Percentiles rank a stretch among this genome's conserved stretches.
phyloP scores from a whole-genome alignment of 2,888 invertebrate genomes.

The Trichacis sp. region DNA sequence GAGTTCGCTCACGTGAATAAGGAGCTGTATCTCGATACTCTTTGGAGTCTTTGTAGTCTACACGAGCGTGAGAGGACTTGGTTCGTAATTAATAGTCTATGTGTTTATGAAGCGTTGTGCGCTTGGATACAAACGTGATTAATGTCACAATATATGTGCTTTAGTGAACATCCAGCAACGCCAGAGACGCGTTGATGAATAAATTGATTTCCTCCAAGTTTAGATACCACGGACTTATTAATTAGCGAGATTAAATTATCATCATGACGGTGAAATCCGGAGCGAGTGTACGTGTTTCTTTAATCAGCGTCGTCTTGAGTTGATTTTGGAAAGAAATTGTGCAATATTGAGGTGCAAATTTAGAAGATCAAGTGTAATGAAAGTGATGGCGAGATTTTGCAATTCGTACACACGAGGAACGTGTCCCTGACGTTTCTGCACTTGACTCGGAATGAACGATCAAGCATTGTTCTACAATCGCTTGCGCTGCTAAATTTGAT shows the following conservation, averaged over 20 bases:
- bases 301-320: neutral
- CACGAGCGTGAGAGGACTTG: conserved; percentile 28
- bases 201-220: conserved; percentile 35
- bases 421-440: conserved; percentile 43
- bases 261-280: neutral
- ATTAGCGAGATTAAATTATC: conserved; percentile 25
- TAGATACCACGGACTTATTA: conserved; percentile 36
- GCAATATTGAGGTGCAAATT: conserved; percentile 19
- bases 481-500: conserved; percentile 35
- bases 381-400: no score
- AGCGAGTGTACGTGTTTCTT: neutral
- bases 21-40: conserved; percentile 23
- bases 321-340: neutral
- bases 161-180: conserved; percentile 30
- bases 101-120: conserved; percentile 39
- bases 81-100: conserved; percentile 40
- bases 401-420: conserved; percentile 31
- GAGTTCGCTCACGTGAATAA: conserved; percentile 19
- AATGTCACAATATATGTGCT: conserved; percentile 41
- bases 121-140: conserved; percentile 40
- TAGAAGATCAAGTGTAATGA: conserved; percentile 26
- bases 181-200: conserved; percentile 32
- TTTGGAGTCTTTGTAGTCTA: conserved; percentile 25
- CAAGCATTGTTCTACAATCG: conserved; percentile 38
- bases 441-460: conserved; percentile 40